Evolutionary conservation across 2,797 vertebrate species (phyloP).

Genomic region (Ctenopoma kingsleyae): DNA sequence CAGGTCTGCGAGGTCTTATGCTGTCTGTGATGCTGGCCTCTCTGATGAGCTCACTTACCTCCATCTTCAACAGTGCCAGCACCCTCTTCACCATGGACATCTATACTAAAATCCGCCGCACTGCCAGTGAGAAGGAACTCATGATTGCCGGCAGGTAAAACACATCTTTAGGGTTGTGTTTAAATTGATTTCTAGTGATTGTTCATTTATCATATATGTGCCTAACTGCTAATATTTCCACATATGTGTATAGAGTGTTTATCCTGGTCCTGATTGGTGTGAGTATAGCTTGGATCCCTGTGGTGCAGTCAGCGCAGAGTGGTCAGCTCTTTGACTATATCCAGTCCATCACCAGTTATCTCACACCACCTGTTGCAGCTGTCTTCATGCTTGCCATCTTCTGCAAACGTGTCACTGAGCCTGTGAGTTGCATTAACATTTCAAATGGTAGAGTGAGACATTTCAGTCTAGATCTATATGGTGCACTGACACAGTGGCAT

Average conservation of each 20-base stretch:
- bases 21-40: constrained; percentile 97
- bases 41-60: constrained; percentile 97
- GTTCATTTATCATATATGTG: background rate
- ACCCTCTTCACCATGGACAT: constrained; percentile 97
- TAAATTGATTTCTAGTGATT: constrained; percentile 75
- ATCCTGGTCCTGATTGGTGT: constrained; percentile 88
- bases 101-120: constrained; percentile 89
- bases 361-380: constrained; percentile 90
- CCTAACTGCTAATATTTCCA: background rate
- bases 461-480: too few species aligned
- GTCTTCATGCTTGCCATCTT: constrained; percentile 90
- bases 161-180: fast-evolving
- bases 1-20: constrained; percentile 96
- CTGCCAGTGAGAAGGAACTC: constrained; percentile 89
- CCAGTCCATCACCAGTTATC: constrained; percentile 91
- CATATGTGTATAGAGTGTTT: constrained; percentile 85
- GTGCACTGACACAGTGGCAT: too few species aligned
- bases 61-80: constrained; percentile 97
- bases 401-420: constrained; percentile 91
- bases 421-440: constrained; percentile 70
- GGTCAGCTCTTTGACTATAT: constrained; percentile 96
- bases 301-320: constrained; percentile 90
- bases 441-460: too few species aligned
- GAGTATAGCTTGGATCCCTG: constrained; percentile 95
- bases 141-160: constrained; percentile 93